Base-by-base conservation (phyloP, 2,797 vertebrate genomes). In the Brachymystax lenok region DNA sequence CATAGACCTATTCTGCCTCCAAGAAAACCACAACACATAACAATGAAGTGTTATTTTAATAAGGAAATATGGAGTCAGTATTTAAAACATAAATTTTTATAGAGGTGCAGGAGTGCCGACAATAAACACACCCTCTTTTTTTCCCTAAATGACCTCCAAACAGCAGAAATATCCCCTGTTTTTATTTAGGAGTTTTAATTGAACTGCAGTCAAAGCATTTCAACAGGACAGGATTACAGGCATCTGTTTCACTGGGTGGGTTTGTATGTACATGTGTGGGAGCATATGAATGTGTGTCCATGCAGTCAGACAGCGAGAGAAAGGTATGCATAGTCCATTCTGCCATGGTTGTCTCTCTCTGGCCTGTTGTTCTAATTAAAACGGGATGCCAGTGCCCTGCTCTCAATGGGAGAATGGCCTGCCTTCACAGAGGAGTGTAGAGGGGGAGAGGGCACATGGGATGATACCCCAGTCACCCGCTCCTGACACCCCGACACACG, bases 351-450 rank as follows among this genome's bases (percentile, higher is more conserved):
- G 46, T 14, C 21, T 71, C 21, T 71, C 50, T 52, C 50, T 27
- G 50, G n/a, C 13, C 50, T 71, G n/a, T 13, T 28, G 70, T 14
- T 54, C 70, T 54, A 21, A 54, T 71, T 71, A 71, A 52, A 30
- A 52, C 21, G 24, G 14, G 46, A 24, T 27, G 14, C 13, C 46
- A 71, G 40, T 4, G 50, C 6, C 21, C 14, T 71, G 24, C 13
- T 24, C 27, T 16, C 46, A 33, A 19, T 28, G 67, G 19, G 14
- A 69, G 67, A 66, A 27, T 13, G 10, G 24, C 13, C 63, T 28
- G 24, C 24, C 27, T 14, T 4, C 63, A 28, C 63, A 66, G 63
- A 66, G 24, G 13, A 66, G 7, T 66, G 24, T 66, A 28, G 12
- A 28, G 63, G 63, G 63, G 27, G 12, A 28, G 27, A 28, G 63